Conservation (phyloP, 2,888 invertebrate genomes). For the Xylophagus ater region DNA sequence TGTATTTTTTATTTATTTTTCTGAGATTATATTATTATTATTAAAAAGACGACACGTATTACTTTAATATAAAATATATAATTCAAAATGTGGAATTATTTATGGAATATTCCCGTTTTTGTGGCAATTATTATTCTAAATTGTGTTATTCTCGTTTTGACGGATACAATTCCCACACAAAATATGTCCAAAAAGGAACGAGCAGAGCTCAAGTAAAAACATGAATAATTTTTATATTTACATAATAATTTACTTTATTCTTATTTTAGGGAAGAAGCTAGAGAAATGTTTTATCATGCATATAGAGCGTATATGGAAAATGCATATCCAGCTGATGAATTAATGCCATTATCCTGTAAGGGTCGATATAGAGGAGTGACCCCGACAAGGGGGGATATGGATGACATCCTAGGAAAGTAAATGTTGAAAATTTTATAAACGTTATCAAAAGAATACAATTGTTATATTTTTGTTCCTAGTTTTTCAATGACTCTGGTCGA, state of each 20-base stretch:
- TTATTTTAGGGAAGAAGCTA: constrained; percentile 66
- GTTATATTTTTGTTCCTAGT: too few species aligned
- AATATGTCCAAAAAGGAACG: constrained; percentile 55
- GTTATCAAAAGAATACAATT: constrained; percentile 4
- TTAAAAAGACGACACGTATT: too few species aligned
- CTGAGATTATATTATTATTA: too few species aligned
- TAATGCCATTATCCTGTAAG: constrained; percentile 93
- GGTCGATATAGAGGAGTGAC: constrained; percentile 85
- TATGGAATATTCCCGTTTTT: background rate
- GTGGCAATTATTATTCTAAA: too few species aligned
- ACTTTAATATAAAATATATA: too few species aligned
- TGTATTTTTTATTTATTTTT: too few species aligned
- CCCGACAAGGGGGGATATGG: constrained; percentile 88
- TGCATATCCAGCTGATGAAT: constrained; percentile 96
- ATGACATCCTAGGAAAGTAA: constrained; percentile 94
- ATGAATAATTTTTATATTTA: background rate
- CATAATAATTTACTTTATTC: background rate
- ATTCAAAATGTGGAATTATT: too few species aligned
- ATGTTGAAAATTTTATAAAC: constrained; percentile 32
- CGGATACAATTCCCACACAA: constrained; percentile 31
- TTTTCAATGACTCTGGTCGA: constrained; percentile 95
- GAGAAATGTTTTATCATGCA: constrained; percentile 95
- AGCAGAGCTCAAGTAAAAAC: constrained; percentile 49
- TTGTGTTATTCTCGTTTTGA: constrained; percentile 5
- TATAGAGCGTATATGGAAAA: constrained; percentile 93